These are phyloP conservation scores for Dendrocopos noguchii DNA, from an alignment of 2,113 vertebrate genomes.

Conservation along the genomic window DNA sequence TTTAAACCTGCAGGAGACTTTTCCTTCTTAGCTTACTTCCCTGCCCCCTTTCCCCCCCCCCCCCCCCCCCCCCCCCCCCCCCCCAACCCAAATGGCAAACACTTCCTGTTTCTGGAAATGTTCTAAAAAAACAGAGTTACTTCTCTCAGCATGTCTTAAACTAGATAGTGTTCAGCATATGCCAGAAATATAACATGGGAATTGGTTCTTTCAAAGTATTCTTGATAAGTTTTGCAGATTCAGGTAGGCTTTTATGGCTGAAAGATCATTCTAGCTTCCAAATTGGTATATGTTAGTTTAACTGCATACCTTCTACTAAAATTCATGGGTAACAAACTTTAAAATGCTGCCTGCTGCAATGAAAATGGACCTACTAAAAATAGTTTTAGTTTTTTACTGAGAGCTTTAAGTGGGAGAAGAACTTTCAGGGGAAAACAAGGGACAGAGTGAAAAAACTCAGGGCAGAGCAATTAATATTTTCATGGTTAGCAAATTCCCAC, in stretches of 20 bases:
- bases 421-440: background rate
- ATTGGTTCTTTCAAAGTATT: background rate
- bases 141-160: background rate
- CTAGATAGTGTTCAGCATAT: background rate
- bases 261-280: background rate
- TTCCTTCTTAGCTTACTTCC: background rate
- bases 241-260: background rate
- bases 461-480: background rate
- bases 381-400: background rate
- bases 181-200: background rate
- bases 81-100: background rate
- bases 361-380: constrained; percentile 19
- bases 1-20: background rate
- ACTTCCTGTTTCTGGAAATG: background rate
- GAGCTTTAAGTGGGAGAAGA: background rate
- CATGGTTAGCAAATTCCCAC: background rate
- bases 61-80: no score
- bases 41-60: no score
- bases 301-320: background rate
- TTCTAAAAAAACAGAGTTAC: background rate
- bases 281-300: background rate
- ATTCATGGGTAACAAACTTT: background rate
- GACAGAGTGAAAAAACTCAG: background rate
- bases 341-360: background rate
- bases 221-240: background rate